phyloP scores from a whole-genome alignment of 2,113 vertebrate species.

The Budorcas taxicolor region DNA sequence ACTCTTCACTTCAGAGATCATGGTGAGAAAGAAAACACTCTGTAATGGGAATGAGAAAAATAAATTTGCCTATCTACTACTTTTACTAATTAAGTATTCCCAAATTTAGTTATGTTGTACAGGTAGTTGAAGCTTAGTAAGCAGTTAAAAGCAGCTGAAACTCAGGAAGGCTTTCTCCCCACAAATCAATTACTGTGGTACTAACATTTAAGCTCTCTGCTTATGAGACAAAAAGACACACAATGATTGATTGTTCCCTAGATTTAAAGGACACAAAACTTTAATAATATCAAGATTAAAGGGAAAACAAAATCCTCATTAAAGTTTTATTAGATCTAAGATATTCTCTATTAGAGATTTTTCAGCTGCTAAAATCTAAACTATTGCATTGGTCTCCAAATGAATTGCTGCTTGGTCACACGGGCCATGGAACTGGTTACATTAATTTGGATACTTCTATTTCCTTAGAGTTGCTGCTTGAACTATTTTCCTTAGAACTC shows the following conservation, averaged over 20 bases:
- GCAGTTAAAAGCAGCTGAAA: neutral
- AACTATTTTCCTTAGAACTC: constrained; percentile 19
- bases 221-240: neutral
- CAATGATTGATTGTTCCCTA: neutral
- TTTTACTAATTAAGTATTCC: constrained; percentile 4
- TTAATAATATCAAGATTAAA: neutral
- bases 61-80: neutral
- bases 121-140: neutral
- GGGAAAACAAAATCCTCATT: constrained; percentile 8
- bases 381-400: neutral
- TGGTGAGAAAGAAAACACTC: neutral
- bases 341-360: neutral
- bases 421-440: neutral
- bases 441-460: constrained; percentile 43
- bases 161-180: neutral
- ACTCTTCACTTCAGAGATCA: neutral
- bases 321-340: neutral
- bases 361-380: neutral
- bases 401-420: constrained; percentile 10
- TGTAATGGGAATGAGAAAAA: neutral
- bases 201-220: neutral
- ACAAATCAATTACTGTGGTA: neutral
- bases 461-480: constrained; percentile 25
- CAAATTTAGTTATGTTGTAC: neutral
- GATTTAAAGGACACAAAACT: neutral